Base-by-base conservation (phyloP, 2,797 vertebrate genomes). In the Sebastiscus tertius region DNA sequence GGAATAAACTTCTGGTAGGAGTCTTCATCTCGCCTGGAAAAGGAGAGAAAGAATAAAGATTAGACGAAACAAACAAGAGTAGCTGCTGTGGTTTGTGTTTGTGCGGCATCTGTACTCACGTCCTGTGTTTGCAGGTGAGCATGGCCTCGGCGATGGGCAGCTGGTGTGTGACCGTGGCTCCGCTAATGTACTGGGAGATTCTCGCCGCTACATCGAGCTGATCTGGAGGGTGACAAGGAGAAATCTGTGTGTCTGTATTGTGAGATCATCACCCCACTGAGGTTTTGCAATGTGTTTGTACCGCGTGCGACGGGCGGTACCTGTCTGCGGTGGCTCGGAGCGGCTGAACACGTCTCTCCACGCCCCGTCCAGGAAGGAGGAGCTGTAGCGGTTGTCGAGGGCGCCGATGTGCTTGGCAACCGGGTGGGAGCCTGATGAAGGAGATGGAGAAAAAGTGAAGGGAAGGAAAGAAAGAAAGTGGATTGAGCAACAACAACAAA, bases 141-240 rank as follows among this genome's bases (percentile, higher is more conserved):
- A 99, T 99, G 87, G 98, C 98, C 89, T 99, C 98, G 0, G 98
- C 98, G 61, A 99, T 97, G n/a, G 98, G 98, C 36, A 99, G 96
- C 95, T 99, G 98, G 94, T 98, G 97, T 0, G 97, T 98, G 14
- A 97, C 87, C 1, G 94, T 96, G 22, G 98, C 97, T 9, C 97
- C 97, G 2, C 84, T 95, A 29, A 99, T 96, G 87, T 97, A 99
- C 89, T 98, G 97, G 80, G 95, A 83, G 14, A 99, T 97, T 0
- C 97, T 96, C 9, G 96, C 97, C 0, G 97, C 97, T 0, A 99
- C 96, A 1, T 99, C 98, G 91, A 99, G 79, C 31, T 96, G 93
- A 74, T 99, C 98, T 99, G 86, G 2, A 89, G 29, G n/a, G n/a
- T 1, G 18, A 60, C 8, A 7, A 2, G 8, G 4, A 8, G 3